Evolutionary conservation across 2,797 vertebrate species (phyloP).

Genomic region (Dromococcyx pavoninus): DNA sequence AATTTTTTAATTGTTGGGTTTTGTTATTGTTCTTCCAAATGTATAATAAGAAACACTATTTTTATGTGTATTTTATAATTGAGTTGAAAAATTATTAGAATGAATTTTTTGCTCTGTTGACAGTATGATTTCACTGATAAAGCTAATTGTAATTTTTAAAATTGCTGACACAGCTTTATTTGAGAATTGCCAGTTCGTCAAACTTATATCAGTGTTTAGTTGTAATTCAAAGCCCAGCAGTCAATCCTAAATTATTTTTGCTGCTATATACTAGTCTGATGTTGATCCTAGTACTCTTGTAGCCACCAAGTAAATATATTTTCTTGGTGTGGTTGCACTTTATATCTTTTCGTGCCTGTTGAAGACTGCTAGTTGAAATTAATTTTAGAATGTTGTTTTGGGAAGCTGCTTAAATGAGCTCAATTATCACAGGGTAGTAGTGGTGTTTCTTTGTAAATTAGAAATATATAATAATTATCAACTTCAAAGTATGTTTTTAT

Average conservation of each 20-base stretch:
- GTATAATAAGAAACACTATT: neutral
- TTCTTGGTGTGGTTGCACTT: constrained; percentile 1
- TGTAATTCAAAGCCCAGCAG: neutral
- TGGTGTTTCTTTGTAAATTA: constrained; percentile 1
- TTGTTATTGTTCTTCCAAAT: neutral
- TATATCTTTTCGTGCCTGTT: neutral
- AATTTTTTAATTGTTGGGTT: neutral
- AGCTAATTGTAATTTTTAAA: constrained; percentile 82
- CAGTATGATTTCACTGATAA: constrained; percentile 76
- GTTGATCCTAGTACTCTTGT: constrained; percentile 71
- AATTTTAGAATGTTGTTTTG: neutral
- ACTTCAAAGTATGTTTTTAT: neutral
- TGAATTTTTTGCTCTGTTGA: constrained; percentile 83
- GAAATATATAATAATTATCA: neutral
- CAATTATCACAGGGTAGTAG: neutral
- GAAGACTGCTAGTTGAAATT: neutral
- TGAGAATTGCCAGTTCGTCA: neutral
- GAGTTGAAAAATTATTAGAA: constrained; percentile 84
- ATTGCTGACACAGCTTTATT: constrained; percentile 72
- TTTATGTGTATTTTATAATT: constrained; percentile 75
- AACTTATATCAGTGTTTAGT: neutral
- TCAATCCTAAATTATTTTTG: neutral
- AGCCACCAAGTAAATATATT: constrained; percentile 58
- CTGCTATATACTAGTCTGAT: neutral
- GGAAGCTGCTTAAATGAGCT: constrained; percentile 8